Evolutionary conservation across 2,113 vertebrate genomes (phyloP).

Genomic region (Calypte anna): DNA sequence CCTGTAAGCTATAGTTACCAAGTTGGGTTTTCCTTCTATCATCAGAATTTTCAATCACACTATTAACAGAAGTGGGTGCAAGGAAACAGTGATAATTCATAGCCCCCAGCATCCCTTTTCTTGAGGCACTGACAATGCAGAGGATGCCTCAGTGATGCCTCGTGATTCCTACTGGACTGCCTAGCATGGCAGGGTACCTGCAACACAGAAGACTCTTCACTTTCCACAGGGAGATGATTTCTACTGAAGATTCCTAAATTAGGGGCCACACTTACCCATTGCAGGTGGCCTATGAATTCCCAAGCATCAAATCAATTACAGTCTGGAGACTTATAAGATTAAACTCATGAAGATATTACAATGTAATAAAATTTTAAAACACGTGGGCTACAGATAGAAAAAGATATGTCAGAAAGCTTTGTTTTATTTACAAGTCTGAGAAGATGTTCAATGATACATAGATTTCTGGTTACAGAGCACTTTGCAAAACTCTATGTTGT

Average conservation of each 20-base stretch:
- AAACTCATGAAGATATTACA: neutral
- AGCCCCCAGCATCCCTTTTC: neutral
- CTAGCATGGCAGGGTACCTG: neutral
- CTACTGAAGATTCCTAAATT: neutral
- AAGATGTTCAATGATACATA: neutral
- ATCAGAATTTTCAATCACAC: neutral
- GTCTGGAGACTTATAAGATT: neutral
- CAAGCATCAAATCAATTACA: neutral
- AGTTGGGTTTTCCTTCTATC: neutral
- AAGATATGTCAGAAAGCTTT: neutral
- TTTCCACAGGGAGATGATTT: neutral
- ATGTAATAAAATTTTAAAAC: neutral
- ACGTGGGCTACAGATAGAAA: neutral
- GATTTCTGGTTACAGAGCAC: neutral
- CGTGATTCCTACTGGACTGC: neutral
- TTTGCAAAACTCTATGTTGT: neutral
- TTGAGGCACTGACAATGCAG: neutral
- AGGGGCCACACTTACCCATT: neutral
- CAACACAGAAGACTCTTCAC: neutral
- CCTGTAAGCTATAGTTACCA: neutral
- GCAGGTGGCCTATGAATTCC: neutral
- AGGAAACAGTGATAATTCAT: neutral
- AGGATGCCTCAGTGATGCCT: neutral
- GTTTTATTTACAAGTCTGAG: rapidly evolving
- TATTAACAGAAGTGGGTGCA: neutral